phyloP scores from a whole-genome alignment of 2,797 vertebrate genomes.

The Lacerta bilineata region DNA sequence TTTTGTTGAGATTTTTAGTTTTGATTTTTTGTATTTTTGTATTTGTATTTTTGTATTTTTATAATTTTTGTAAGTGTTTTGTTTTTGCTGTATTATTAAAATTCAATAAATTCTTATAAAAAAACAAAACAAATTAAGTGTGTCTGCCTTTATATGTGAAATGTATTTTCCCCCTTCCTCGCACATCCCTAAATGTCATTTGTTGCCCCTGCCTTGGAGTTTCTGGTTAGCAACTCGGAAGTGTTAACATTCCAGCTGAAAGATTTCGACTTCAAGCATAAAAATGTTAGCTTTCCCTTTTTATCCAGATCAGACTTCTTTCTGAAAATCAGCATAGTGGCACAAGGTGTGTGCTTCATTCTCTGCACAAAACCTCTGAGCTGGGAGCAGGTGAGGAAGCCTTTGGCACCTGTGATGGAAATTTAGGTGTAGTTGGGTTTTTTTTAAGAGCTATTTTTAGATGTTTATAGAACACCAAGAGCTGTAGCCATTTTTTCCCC shows the following conservation, averaged over 20 bases:
- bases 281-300: not conserved
- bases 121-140: too few species aligned
- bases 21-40: too few species aligned
- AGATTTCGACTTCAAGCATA: slow-evolving; percentile 18
- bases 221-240: not conserved
- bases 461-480: not conserved
- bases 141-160: too few species aligned
- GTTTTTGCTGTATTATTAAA: too few species aligned
- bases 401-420: not conserved
- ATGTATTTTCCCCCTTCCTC: too few species aligned
- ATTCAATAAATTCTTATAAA: too few species aligned
- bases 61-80: too few species aligned
- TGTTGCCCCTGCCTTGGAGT: accelerated
- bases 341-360: slow-evolving; percentile 1
- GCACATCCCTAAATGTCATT: too few species aligned
- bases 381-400: slow-evolving; percentile 22
- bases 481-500: slow-evolving; percentile 5
- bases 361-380: slow-evolving; percentile 27
- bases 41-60: too few species aligned
- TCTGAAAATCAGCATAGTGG: not conserved
- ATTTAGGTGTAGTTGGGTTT: not conserved
- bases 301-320: not conserved
- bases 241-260: not conserved
- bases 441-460: slow-evolving; percentile 31
- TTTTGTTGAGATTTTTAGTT: too few species aligned